Conservation (phyloP, 2,797 vertebrate genomes). For the Scyliorhinus canicula region DNA sequence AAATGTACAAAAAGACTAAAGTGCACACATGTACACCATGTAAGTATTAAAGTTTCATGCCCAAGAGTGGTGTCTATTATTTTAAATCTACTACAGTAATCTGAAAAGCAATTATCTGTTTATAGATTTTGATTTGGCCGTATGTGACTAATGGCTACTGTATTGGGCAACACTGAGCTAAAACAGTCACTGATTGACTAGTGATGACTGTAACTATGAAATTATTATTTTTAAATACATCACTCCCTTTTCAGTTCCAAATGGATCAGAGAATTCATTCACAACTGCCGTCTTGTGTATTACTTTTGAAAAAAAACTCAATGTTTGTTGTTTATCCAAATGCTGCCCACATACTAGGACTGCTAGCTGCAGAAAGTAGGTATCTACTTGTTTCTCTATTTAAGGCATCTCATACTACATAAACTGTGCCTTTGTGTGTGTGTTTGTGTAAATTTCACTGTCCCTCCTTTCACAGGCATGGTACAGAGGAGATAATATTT, state of each 20-base stretch:
- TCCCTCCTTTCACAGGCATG: conserved; percentile 33
- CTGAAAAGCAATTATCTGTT: not conserved
- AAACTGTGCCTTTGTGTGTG: conserved; percentile 61
- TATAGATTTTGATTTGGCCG: not conserved
- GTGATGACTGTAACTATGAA: not conserved
- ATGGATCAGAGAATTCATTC: conserved; percentile 14
- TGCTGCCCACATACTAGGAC: conserved; percentile 84
- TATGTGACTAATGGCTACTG: not conserved
- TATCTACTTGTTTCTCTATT: conserved; percentile 71
- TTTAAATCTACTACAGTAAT: not conserved
- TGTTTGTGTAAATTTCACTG: conserved; percentile 55
- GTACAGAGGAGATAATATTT: not conserved
- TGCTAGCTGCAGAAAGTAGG: conserved; percentile 98
- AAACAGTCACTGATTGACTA: not conserved
- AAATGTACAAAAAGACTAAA: not conserved
- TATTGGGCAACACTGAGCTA: not conserved
- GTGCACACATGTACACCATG: not conserved
- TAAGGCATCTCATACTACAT: conserved; percentile 57
- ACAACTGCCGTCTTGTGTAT: not conserved
- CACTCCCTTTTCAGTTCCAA: not conserved
- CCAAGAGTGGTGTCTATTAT: not conserved
- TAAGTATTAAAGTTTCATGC: not conserved
- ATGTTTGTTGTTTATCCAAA: conserved; percentile 77
- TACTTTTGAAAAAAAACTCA: conserved; percentile 60
- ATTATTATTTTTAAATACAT: not conserved